Evolutionary conservation across 2,113 vertebrate species (phyloP).

Genomic region (Atlantisia rogersi): DNA sequence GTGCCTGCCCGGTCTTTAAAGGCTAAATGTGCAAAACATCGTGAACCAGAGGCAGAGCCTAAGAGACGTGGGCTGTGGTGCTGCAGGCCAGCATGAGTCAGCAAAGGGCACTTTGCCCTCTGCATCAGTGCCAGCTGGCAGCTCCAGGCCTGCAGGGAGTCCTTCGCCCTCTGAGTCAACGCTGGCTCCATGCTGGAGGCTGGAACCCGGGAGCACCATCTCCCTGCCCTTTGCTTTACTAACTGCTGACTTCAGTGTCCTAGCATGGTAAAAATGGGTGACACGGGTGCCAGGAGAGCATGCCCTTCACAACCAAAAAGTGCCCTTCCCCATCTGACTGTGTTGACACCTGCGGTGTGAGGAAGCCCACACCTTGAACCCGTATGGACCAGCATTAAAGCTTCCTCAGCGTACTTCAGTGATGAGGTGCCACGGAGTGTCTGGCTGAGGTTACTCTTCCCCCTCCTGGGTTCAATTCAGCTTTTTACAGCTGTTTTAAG

Average conservation of each 20-base stretch:
- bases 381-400: background rate
- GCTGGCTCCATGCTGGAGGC: background rate
- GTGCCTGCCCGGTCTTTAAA: background rate
- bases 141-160: background rate
- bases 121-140: accelerated
- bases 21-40: background rate
- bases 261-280: background rate
- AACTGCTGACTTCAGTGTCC: background rate
- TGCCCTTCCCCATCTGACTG: accelerated
- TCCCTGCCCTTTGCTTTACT: background rate
- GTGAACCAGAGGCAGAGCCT: background rate
- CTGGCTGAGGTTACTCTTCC: background rate
- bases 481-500: background rate
- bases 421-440: background rate
- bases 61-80: accelerated
- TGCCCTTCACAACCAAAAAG: background rate
- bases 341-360: background rate
- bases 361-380: background rate
- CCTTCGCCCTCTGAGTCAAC: background rate
- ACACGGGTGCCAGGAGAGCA: background rate
- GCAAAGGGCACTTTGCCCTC: background rate
- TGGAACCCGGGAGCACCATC: accelerated
- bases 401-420: background rate
- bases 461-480: background rate
- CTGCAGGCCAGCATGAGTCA: background rate